phyloP scores from a whole-genome alignment of 2,113 vertebrate species.

The Takifugu flavidus region DNA sequence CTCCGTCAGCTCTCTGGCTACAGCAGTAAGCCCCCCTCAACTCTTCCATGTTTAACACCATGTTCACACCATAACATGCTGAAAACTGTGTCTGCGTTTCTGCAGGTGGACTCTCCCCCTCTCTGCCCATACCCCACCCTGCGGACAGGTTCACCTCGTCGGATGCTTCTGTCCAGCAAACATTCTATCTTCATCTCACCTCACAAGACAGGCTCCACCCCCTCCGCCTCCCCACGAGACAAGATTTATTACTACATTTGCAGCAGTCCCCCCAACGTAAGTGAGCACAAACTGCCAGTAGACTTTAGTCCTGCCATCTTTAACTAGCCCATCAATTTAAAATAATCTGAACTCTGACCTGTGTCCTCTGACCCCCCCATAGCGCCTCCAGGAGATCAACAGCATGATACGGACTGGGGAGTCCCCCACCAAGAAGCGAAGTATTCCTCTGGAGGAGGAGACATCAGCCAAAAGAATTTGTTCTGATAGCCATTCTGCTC shows the following conservation, averaged over 20 bases:
- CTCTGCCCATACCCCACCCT: slow-evolving; percentile 86
- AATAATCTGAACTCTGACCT: slow-evolving; percentile 7
- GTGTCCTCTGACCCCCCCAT: not conserved
- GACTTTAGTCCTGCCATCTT: too few relatives aligned
- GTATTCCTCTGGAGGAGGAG: slow-evolving; percentile 84
- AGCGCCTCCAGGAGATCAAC: slow-evolving; percentile 93
- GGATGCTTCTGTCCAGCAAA: slow-evolving; percentile 86
- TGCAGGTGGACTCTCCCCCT: slow-evolving; percentile 79
- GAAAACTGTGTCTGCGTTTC: not conserved
- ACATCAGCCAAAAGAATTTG: slow-evolving; percentile 85
- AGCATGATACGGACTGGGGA: slow-evolving; percentile 92
- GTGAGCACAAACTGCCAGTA: slow-evolving; percentile 19
- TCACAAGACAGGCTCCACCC: slow-evolving; percentile 75
- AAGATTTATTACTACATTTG: slow-evolving; percentile 92
- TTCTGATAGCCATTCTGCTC: slow-evolving; percentile 85
- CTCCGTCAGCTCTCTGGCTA: slow-evolving; percentile 59
- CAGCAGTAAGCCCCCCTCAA: slow-evolving; percentile 46
- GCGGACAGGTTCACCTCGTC: slow-evolving; percentile 81
- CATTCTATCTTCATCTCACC: slow-evolving; percentile 90
- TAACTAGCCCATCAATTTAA: too few relatives aligned
- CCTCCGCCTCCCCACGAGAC: slow-evolving; percentile 74
- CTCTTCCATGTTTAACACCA: not conserved
- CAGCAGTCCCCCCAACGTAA: slow-evolving; percentile 89
- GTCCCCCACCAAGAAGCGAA: slow-evolving; percentile 88
- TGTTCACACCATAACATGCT: not conserved